Evolutionary conservation across 2,888 invertebrate genomes (phyloP).

Genomic region (Tromatobia lineatoria): DNA sequence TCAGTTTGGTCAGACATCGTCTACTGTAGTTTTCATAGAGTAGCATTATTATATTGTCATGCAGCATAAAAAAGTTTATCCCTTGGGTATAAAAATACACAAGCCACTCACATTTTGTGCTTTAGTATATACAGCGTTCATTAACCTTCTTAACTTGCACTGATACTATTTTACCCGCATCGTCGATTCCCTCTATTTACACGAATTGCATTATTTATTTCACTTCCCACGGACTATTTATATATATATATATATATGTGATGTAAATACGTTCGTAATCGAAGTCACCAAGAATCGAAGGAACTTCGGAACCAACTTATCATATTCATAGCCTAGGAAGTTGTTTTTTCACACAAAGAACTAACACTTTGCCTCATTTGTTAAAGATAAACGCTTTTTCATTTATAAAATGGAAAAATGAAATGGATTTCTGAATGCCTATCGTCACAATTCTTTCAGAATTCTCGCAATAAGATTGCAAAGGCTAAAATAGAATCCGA

Average conservation of each 20-base stretch:
- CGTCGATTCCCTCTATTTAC: neutral
- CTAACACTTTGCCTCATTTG: no score
- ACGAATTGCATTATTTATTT: neutral
- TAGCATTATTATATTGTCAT: neutral
- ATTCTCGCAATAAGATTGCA: no score
- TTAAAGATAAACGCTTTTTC: no score
- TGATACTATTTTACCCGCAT: neutral
- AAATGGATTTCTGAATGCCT: no score
- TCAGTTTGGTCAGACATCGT: neutral
- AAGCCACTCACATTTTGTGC: neutral
- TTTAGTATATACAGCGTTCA: neutral
- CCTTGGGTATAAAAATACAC: neutral
- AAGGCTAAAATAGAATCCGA: no score
- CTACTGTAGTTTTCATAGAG: neutral
- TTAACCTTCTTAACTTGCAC: neutral
- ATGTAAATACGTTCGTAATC: no score
- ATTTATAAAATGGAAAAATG: no score
- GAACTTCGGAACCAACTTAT: no score
- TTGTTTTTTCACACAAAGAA: no score
- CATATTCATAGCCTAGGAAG: no score
- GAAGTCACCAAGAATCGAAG: no score
- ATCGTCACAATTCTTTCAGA: no score
- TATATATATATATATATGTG: neutral
- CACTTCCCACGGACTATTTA: neutral
- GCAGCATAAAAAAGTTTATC: neutral